Conservation (phyloP, 2,797 vertebrate species). For the Masticophis lateralis region DNA sequence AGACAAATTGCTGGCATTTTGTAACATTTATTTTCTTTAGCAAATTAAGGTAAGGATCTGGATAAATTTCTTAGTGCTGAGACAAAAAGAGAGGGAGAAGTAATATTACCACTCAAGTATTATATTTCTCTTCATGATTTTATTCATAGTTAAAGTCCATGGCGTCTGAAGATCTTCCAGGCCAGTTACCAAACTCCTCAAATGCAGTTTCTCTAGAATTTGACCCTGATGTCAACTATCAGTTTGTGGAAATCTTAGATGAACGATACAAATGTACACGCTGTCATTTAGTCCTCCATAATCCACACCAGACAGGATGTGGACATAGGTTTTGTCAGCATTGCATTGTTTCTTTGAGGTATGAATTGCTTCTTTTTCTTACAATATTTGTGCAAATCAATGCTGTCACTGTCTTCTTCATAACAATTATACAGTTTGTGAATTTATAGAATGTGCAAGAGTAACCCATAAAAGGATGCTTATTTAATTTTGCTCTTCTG, state of each 20-base stretch:
- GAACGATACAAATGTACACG: constrained; percentile 83
- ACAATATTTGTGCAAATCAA: background rate
- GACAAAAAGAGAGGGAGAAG: background rate
- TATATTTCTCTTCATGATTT: background rate
- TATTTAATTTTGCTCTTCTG: background rate
- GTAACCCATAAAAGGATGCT: background rate
- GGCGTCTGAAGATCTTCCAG: constrained; percentile 62
- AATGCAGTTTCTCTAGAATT: constrained; percentile 77
- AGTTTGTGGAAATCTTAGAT: constrained; percentile 79
- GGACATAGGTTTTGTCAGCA: constrained; percentile 90
- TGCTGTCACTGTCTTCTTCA: too few relatives aligned
- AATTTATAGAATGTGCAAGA: background rate
- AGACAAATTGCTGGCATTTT: background rate
- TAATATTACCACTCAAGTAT: background rate
- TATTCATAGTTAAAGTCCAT: constrained; percentile 53
- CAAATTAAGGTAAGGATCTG: background rate
- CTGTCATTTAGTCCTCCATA: constrained; percentile 81
- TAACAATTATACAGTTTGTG: background rate
- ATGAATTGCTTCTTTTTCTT: constrained; percentile 44
- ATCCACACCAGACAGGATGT: constrained; percentile 90
- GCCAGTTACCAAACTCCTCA: constrained; percentile 54
- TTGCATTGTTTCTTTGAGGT: constrained; percentile 82
- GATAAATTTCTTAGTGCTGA: background rate
- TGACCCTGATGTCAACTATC: constrained; percentile 68
- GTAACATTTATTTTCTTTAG: background rate